phyloP scores from a whole-genome alignment of 1,140 invertebrate genomes.

The Rhagoletis zephyria region DNA sequence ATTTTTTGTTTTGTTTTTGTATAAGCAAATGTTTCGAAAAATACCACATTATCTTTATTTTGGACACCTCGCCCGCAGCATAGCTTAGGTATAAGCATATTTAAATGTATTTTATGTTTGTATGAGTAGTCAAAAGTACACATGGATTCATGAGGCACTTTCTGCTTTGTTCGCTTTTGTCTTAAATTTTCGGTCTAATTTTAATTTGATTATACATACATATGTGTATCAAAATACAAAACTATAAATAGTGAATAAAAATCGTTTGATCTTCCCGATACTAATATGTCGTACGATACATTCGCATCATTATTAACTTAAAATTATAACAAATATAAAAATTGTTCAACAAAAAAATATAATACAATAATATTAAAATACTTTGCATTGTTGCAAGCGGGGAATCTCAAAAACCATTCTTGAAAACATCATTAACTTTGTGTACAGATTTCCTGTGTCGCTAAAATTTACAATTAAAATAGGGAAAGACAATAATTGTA shows the following conservation, averaged over 20 bases:
- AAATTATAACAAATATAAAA: conserved; percentile 42
- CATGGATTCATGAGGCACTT: conserved; percentile 40
- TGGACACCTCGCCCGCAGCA: conserved; percentile 1
- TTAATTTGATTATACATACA: conserved; percentile 1
- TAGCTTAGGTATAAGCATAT: background rate
- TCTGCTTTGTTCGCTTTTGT: conserved; percentile 39
- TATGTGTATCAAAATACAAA: conserved; percentile 11
- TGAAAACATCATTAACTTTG: conserved; percentile 49
- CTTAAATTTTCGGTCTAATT: conserved; percentile 4
- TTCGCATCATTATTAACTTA: background rate
- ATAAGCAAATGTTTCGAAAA: conserved; percentile 51
- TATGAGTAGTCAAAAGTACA: conserved; percentile 31
- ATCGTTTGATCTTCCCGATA: background rate
- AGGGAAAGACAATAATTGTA: background rate
- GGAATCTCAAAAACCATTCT: conserved; percentile 58
- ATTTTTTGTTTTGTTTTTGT: background rate
- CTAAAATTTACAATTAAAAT: conserved; percentile 38
- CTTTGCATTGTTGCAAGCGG: conserved; percentile 61
- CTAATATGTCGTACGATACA: background rate
- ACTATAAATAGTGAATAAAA: background rate
- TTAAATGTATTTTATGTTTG: background rate
- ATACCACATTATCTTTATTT: conserved; percentile 44
- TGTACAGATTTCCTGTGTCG: background rate
- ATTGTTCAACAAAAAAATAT: conserved; percentile 53
- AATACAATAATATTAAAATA: background rate